Conservation (phyloP, 2,888 invertebrate genomes). For the Drosophila glabriapex region DNA sequence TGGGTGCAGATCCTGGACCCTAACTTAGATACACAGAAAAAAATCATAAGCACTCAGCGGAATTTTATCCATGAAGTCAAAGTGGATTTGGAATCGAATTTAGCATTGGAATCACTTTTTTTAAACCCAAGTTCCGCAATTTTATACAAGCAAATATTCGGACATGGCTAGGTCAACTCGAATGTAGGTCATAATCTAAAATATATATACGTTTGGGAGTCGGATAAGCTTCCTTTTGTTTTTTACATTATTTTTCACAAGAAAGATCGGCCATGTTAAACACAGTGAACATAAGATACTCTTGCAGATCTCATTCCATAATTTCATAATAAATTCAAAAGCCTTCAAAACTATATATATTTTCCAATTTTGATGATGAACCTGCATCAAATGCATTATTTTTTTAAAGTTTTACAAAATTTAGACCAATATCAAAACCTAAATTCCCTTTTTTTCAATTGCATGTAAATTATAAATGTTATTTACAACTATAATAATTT, state of each 20-base stretch:
- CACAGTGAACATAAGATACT: background rate
- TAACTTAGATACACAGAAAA: constrained; percentile 38
- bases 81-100: background rate
- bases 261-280: too few species aligned
- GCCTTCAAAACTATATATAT: background rate
- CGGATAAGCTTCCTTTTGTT: background rate
- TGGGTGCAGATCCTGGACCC: constrained; percentile 20
- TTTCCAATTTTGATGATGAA: background rate
- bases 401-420: too few species aligned
- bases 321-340: background rate
- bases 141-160: background rate
- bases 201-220: background rate
- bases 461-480: background rate
- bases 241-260: background rate
- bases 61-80: background rate
- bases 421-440: too few species aligned
- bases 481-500: background rate
- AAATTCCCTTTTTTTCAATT: background rate
- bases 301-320: background rate
- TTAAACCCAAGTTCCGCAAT: too few species aligned
- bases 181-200: background rate
- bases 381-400: too few species aligned
- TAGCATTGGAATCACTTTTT: background rate
- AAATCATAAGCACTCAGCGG: background rate
- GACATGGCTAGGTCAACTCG: background rate